Percentiles rank a stretch among this genome's conserved stretches.
Evolutionary conservation across 2,113 vertebrate species (phyloP).

Genomic region (Pachypanchax playfairii): DNA sequence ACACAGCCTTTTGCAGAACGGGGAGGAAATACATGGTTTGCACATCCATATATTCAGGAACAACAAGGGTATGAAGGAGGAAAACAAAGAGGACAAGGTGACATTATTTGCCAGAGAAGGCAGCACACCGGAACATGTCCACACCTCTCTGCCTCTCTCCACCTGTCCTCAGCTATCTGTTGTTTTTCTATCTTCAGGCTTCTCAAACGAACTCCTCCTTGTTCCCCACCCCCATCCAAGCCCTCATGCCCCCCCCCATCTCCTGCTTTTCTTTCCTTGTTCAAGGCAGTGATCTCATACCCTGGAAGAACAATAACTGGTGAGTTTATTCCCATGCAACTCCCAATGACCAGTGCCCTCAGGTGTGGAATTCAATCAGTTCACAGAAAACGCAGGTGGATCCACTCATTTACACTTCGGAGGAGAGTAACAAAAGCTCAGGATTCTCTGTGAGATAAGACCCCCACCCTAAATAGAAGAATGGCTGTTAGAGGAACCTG

Average conservation of each 20-base stretch:
- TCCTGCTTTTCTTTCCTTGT: slow-evolving; percentile 53
- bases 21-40: slow-evolving; percentile 1
- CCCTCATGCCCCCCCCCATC: slow-evolving; percentile 26
- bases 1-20: slow-evolving; percentile 25
- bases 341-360: slow-evolving; percentile 70
- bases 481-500: slow-evolving; percentile 1
- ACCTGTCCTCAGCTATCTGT: slow-evolving; percentile 38
- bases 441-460: slow-evolving; percentile 73
- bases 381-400: slow-evolving; percentile 69
- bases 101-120: slow-evolving; percentile 40
- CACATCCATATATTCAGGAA: slow-evolving; percentile 17
- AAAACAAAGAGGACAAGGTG: slow-evolving; percentile 41
- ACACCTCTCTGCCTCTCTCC: slow-evolving; percentile 12
- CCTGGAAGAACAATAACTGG: slow-evolving; percentile 73
- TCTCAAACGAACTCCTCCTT: slow-evolving; percentile 32
- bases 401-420: slow-evolving; percentile 72
- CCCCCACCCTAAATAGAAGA: slow-evolving; percentile 32
- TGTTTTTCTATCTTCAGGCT: slow-evolving; percentile 39
- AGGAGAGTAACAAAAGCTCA: slow-evolving; percentile 56
- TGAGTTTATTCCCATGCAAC: slow-evolving; percentile 69
- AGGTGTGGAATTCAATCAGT: slow-evolving; percentile 81
- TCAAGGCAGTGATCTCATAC: slow-evolving; percentile 64
- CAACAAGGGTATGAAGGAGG: background rate
- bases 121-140: slow-evolving; percentile 29
- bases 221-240: slow-evolving; percentile 46